Evolutionary conservation across 1,140 invertebrate species (phyloP), one percentile per base, ranked within the genome.

Genomic region (Diorhabda carinulata): DNA sequence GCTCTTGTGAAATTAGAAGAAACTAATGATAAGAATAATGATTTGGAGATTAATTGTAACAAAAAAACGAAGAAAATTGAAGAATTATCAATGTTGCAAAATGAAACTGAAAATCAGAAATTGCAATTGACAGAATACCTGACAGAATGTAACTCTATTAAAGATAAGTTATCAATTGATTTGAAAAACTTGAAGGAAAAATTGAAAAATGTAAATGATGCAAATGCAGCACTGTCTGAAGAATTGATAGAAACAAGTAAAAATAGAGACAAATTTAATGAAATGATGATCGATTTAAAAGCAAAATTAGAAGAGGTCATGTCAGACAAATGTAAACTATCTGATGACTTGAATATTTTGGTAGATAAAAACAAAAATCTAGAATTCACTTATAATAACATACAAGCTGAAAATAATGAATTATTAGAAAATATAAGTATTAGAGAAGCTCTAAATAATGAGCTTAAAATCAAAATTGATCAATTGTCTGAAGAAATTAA

Each of bases 301-400:
- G n/a, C 61, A 9, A 52, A 52, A 43, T 61, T 67, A 56, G 52
- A 6, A 4, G 10, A 67, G 3, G 41, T 44, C 61, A 9, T 62
- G 57, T 5, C 44, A 62, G 67, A 68, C 56, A 68, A 57, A 62
- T 25, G 63, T 42, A 8, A 57, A 4, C 25, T 61, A 42, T 5
- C 2, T 41, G 59, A 61, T 5, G 25, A 61, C 8, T 40, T 61
- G 59, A 40, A 61, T 5, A 61, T 40, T 41, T 8, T 41, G 9
- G 5, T 6, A 5, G 4, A 7, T 40, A 43, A 61, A 8, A 10
- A 3, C 5, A 9, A 61, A 8, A 41, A 61, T 41, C 8, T 61
- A 41, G 59, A 61, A 52, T 3, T 52, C 2, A 4, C n/a, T 6
- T n/a, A 4, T 52, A 4, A 52, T 8, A 52, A 52, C 3, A 6